Conservation (phyloP, 2,113 vertebrate species). For the Thermophis baileyi region DNA sequence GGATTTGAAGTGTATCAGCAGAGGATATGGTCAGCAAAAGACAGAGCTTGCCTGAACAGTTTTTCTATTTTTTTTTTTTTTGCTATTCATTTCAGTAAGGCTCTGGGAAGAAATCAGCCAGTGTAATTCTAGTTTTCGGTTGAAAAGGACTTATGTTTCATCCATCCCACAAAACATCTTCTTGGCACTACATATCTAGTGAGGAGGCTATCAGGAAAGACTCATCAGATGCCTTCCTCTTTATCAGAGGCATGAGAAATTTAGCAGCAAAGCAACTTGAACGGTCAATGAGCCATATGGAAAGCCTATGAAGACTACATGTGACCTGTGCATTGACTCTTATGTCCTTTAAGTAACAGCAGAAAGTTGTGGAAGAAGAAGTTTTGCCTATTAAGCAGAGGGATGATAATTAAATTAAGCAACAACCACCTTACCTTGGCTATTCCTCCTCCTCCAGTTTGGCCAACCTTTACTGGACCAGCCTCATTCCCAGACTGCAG, state of each 20-base stretch:
- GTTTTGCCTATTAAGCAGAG: background rate
- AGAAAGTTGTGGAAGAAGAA: background rate
- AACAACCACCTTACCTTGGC: background rate
- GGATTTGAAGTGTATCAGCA: background rate
- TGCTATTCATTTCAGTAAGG: background rate
- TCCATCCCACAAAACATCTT: background rate
- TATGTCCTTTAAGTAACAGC: background rate
- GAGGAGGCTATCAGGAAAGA: background rate
- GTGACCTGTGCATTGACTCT: background rate
- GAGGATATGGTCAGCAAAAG: background rate
- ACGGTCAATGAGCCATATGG: background rate
- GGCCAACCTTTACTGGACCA: background rate
- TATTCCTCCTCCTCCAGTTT: no score
- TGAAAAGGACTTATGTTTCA: background rate
- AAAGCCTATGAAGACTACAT: background rate
- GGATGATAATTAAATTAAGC: background rate
- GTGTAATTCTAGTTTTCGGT: background rate
- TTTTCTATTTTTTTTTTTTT: background rate
- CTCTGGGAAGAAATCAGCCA: background rate
- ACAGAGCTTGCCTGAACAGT: background rate
- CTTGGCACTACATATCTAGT: background rate
- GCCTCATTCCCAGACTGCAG: background rate
- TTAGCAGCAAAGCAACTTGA: background rate
- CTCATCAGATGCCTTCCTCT: background rate
- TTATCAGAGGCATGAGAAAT: background rate